Evolutionary conservation across 2,888 invertebrate genomes (phyloP), one percentile per base, ranked within the genome.

Genomic region (Caenorhabditis sinica): DNA sequence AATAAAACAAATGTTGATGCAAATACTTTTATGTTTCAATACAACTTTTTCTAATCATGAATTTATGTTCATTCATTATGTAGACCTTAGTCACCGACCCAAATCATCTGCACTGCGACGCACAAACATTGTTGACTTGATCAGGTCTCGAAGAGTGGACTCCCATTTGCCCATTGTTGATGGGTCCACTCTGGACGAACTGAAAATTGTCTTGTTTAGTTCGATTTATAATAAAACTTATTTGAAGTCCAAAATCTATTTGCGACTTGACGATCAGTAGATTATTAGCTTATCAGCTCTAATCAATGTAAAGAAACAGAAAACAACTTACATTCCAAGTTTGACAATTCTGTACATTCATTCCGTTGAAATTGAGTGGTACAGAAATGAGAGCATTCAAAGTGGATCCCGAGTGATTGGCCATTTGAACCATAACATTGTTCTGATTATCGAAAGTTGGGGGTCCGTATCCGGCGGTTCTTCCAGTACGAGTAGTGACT

Each of bases 241-340:
- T 66, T 23, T 53, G 17, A 20, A 28, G 2, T 36, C 28, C 1
- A 40, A 1, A 4, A 13, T 1, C 13, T 36, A 36, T 40, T 40
- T 40, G 11, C 13, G 40, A 13, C 4, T 40, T 40, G n/a, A n/a
- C n/a, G n/a, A n/a, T n/a, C n/a, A n/a, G n/a, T n/a, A n/a, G n/a
- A n/a, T n/a, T n/a, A n/a, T n/a, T n/a, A n/a, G n/a, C n/a, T n/a
- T n/a, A n/a, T n/a, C n/a, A n/a, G n/a, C 40, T 15, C 40, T 2
- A 40, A 2, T 40, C 40, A 2, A 23, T 15, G 1, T 8, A 25
- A 11, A 33, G 40, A 40, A 40, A 40, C 40, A 40, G 13, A 40
- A 40, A 40, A 40, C 6, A 11, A 83, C 83, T 74, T 45, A 83
- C 83, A 84, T 84, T 80, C 84, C 84, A 84, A 49, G 84, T 84